Evolutionary conservation across 2,113 vertebrate genomes (phyloP), one percentile per base, ranked within the genome.

Genomic region (Vombatus ursinus): DNA sequence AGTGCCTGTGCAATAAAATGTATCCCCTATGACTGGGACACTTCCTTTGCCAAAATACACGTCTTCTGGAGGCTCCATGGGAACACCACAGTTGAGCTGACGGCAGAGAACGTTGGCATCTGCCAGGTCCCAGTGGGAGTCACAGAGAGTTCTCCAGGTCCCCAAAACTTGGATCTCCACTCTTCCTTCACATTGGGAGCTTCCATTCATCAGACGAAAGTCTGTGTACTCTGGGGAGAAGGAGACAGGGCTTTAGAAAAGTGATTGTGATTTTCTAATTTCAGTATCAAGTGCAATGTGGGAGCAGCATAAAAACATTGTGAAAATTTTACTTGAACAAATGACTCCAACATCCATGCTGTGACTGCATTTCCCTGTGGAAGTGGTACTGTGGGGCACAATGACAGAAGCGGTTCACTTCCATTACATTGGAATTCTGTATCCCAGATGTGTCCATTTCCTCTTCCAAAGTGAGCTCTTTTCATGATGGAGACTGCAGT

Each of bases 281-380:
- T 49, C 44, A 26, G 31, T 31, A 31, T 61, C 11, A 31, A 61
- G 28, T 31, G 53, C 50, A 53, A 91, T 93, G 89, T 93, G 19
- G 14, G 51, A 84, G 53, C n/a, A 31, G 89, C 24, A 52, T 50
- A 26, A 11, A 3, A 3, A 28, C 28, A 49, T 8, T 61, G 37
- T 25, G 16, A 50, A 50, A 8, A 10, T 92, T 97, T 98, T 94
- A 98, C 98, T 98, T 98, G 98, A 97, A 94, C 98, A 98, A 12
- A 98, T 14, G 44, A 98, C 4, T 47, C 24, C 91, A 89, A 91
- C 97, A 54, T 95, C 95, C 28, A 97, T 16, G 0, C 2, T 0
- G 0, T 90, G 97, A 68, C 11, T 61, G 28, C 57, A 61, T 28
- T 31, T 12, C 57, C 28, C 57, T 61, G 57, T 31, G 57, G 57